Percentiles rank a stretch among this genome's conserved stretches.
phyloP scores from a whole-genome alignment of 1,140 invertebrate species.

The Drosophila takahashii region DNA sequence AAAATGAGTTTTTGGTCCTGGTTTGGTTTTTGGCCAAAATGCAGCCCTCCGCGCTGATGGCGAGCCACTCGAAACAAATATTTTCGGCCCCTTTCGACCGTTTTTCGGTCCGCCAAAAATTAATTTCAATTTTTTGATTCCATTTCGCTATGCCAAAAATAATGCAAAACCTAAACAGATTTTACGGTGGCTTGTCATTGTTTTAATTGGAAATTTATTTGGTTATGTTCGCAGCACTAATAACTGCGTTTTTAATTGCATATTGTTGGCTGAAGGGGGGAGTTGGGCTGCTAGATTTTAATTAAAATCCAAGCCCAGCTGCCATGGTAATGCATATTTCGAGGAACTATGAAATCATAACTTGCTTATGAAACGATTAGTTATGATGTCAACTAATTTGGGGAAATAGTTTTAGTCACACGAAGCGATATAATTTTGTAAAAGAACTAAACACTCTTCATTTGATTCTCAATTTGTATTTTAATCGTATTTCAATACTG shows the following conservation, averaged over 20 bases:
- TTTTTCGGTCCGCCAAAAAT: slow-evolving; percentile 42
- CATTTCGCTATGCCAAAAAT: slow-evolving; percentile 31
- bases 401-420: not conserved
- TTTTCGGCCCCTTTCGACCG: slow-evolving; percentile 19
- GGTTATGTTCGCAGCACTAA: slow-evolving; percentile 49
- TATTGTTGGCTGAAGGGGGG: slow-evolving; percentile 29
- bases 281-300: slow-evolving; percentile 28
- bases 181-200: slow-evolving; percentile 29
- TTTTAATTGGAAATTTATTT: slow-evolving; percentile 79
- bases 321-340: slow-evolving; percentile 14
- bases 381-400: not conserved
- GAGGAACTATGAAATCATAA: slow-evolving; percentile 4
- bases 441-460: too few relatives aligned
- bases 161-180: slow-evolving; percentile 41
- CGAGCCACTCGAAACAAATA: slow-evolving; percentile 53
- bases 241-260: slow-evolving; percentile 70
- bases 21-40: slow-evolving; percentile 39
- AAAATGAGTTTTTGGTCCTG: slow-evolving; percentile 71
- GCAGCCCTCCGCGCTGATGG: slow-evolving; percentile 27
- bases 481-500: too few relatives aligned
- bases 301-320: slow-evolving; percentile 32
- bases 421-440: too few relatives aligned
- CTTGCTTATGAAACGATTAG: not conserved
- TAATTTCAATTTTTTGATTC: slow-evolving; percentile 61
- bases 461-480: too few relatives aligned